A percentile compares a stretch with the other conserved stretches of the same genome.
These are phyloP conservation scores for Pachydiplax longipennis DNA, from an alignment of 2,888 invertebrate genomes.

Conservation along the genomic window DNA sequence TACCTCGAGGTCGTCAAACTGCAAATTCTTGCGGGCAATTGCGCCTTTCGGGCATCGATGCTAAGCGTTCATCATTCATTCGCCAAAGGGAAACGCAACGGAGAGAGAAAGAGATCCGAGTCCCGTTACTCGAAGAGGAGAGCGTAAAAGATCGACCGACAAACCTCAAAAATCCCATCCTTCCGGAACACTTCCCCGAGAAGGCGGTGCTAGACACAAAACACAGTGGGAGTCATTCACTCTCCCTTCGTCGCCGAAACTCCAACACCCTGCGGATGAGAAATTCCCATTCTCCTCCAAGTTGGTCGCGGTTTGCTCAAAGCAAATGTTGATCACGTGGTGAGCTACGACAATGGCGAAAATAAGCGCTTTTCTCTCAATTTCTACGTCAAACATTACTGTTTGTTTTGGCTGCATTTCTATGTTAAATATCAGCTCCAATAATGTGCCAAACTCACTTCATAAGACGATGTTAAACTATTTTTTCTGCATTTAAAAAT, in stretches of 20 bases:
- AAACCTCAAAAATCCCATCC: slow-evolving; percentile 21
- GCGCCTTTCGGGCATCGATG: not conserved
- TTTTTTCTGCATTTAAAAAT: too few species aligned
- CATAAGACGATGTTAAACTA: too few species aligned
- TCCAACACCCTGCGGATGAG: not conserved
- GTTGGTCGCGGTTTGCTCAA: too few species aligned
- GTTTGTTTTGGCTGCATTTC: too few species aligned
- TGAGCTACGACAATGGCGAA: too few species aligned
- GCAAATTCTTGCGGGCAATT: not conserved
- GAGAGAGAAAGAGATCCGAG: not conserved
- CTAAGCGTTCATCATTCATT: not conserved
- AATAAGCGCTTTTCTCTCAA: too few species aligned
- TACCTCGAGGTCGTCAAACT: too few species aligned
- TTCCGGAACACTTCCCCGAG: not conserved
- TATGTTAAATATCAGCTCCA: too few species aligned
- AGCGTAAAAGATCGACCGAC: not conserved
- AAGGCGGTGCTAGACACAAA: not conserved
- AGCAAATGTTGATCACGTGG: too few species aligned
- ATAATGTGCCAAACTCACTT: too few species aligned
- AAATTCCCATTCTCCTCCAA: not conserved
- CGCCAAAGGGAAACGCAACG: not conserved
- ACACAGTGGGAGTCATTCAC: not conserved
- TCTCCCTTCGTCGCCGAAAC: not conserved
- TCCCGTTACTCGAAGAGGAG: not conserved
- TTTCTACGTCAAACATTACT: too few species aligned